Evolutionary conservation across 1,140 invertebrate species (phyloP), one percentile per base, ranked within the genome.

Genomic region (Grapholita molesta): DNA sequence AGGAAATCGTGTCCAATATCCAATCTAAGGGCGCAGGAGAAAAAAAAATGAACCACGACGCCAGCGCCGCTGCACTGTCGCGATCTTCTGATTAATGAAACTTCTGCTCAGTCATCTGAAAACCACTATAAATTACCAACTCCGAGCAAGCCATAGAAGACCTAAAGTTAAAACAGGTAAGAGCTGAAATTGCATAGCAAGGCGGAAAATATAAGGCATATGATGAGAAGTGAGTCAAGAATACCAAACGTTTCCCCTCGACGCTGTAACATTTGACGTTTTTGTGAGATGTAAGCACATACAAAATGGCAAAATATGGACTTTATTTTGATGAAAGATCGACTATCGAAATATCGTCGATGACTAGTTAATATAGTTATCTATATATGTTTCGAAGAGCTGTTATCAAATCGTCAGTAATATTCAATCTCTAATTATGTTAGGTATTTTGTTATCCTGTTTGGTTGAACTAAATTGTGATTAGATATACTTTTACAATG

Each of bases 251-350:
- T 86, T 88, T 85, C 86, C 87, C 89, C 86, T 89, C 86, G 83
- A 82, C 86, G 79, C 80, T 86, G 85, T 90, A 91, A 87, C 89
- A 88, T 91, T 91, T 91, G 89, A 91, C 87, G 87, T 89, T 86
- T 89, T 88, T 88, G 85, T 89, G 83, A 85, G 77, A 85, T 80
- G 86, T 83, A 87, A 79, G 80, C 83, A 90, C 82, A 83, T 81
- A 85, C 82, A 86, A 89, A 88, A 89, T 88, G 86, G 86, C 86
- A 86, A 90, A 85, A 91, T 91, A 88, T 89, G 83, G 76, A 72
- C 70, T 69, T 11, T 68, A 70, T 48, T 48, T 48, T 48, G 42
- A 48, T 48, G 42, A 21, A 48, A 48, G 15, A 15, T 48, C 18
- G 42, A 18, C 9, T 21, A 48, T 48, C 42, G 21, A 21, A 21